Evolutionary conservation across 2,888 invertebrate species (phyloP).

Genomic region (Harpalus rufipes): DNA sequence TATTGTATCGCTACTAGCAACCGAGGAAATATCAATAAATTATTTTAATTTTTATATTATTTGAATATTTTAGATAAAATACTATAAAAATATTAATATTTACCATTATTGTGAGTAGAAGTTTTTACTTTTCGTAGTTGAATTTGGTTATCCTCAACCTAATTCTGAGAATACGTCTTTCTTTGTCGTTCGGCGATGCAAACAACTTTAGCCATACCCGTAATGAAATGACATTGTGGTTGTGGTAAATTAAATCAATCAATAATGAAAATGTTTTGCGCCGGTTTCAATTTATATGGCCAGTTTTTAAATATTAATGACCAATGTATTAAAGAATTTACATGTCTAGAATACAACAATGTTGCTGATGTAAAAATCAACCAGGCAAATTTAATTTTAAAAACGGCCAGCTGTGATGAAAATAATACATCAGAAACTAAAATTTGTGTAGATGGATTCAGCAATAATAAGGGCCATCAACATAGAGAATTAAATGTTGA

Average conservation of each 20-base stretch:
- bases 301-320: constrained; percentile 71
- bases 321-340: constrained; percentile 71
- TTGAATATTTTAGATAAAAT: constrained; percentile 43
- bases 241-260: constrained; percentile 70
- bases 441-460: constrained; percentile 52
- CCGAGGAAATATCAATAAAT: neutral
- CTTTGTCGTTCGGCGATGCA: constrained; percentile 44
- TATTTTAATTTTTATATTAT: constrained; percentile 8
- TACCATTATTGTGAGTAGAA: constrained; percentile 54
- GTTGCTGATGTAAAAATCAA: constrained; percentile 71
- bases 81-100: constrained; percentile 40
- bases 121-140: constrained; percentile 34
- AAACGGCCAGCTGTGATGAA: constrained; percentile 33
- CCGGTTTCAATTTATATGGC: constrained; percentile 76
- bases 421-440: constrained; percentile 24
- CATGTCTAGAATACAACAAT: constrained; percentile 69
- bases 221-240: constrained; percentile 64
- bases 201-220: constrained; percentile 62
- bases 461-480: constrained; percentile 20
- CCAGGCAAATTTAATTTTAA: constrained; percentile 70
- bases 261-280: constrained; percentile 76
- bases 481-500: constrained; percentile 50
- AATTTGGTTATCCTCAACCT: constrained; percentile 37
- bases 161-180: constrained; percentile 12
- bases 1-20: constrained; percentile 57